Evolutionary conservation across 2,113 vertebrate species (phyloP).

Genomic region (Chloebia gouldiae): DNA sequence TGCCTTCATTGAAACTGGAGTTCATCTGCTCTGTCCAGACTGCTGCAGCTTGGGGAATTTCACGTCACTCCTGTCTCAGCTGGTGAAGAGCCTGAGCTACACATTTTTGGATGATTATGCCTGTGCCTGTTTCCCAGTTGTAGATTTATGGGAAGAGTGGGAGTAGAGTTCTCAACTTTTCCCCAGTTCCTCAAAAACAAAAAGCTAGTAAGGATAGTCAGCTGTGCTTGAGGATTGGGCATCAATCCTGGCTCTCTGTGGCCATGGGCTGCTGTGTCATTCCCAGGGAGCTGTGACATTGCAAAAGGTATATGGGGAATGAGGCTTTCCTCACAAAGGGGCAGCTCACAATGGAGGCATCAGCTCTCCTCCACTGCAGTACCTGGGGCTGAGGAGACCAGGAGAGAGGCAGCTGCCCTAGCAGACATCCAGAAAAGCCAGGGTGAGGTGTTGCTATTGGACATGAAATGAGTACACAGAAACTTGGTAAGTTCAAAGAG

Average conservation of each 20-base stretch:
- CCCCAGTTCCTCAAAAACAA: not conserved
- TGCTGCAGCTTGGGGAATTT: not conserved
- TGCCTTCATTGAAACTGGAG: not conserved
- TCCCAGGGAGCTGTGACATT: not conserved
- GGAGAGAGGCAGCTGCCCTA: not conserved
- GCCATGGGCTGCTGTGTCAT: not conserved
- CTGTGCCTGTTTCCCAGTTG: not conserved
- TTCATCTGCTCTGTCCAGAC: not conserved
- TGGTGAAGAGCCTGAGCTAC: not conserved
- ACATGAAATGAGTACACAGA: no score
- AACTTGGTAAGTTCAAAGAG: no score
- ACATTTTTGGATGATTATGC: constrained; percentile 5
- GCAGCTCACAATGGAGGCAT: not conserved
- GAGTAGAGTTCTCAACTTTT: not conserved
- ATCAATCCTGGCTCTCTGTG: not conserved
- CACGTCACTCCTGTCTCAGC: not conserved
- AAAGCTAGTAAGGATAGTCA: not conserved
- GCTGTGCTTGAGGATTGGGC: not conserved
- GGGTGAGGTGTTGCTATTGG: not conserved
- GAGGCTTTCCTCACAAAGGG: not conserved
- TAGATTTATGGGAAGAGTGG: not conserved
- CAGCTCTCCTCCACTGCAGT: not conserved
- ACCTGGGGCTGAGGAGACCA: not conserved
- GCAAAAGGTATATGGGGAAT: not conserved
- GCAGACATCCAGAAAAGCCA: not conserved